A percentile compares a stretch with the other conserved stretches of the same genome.
phyloP scores from a whole-genome alignment of 2,797 vertebrate genomes.

The Petrocephalus schoutedeni region DNA sequence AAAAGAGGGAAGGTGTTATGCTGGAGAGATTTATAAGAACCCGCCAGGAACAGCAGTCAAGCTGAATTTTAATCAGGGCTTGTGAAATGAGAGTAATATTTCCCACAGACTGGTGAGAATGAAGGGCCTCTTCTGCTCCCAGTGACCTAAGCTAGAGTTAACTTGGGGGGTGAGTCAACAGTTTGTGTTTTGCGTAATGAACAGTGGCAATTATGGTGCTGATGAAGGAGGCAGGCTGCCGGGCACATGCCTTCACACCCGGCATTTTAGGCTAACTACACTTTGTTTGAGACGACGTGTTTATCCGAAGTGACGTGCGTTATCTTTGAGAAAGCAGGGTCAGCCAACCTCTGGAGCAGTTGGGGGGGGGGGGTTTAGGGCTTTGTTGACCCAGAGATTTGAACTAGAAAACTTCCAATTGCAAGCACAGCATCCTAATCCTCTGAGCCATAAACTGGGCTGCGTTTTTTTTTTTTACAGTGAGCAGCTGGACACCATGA shows the following conservation, averaged over 20 bases:
- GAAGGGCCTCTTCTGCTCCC: neutral
- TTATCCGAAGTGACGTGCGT: neutral
- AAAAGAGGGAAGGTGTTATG: neutral
- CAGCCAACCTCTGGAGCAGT: neutral
- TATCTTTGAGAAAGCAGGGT: neutral
- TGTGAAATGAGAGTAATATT: neutral
- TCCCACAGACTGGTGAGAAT: neutral
- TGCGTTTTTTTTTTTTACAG: neutral
- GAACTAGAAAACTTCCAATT: neutral
- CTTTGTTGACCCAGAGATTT: neutral
- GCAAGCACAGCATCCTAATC: neutral
- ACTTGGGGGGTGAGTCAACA: neutral
- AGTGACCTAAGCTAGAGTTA: neutral
- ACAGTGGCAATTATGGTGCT: neutral
- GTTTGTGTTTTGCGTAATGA: neutral
- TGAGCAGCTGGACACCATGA: neutral
- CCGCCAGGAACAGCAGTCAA: neutral
- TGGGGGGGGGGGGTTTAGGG: neutral
- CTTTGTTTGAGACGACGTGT: neutral
- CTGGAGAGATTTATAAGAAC: neutral
- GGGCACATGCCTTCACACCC: too few species aligned
- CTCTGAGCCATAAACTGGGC: neutral
- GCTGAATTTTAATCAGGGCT: neutral
- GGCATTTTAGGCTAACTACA: neutral
- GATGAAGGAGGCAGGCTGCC: too few species aligned